Conservation (phyloP, 2,113 vertebrate genomes). For the Ctenodactylus gundi region DNA sequence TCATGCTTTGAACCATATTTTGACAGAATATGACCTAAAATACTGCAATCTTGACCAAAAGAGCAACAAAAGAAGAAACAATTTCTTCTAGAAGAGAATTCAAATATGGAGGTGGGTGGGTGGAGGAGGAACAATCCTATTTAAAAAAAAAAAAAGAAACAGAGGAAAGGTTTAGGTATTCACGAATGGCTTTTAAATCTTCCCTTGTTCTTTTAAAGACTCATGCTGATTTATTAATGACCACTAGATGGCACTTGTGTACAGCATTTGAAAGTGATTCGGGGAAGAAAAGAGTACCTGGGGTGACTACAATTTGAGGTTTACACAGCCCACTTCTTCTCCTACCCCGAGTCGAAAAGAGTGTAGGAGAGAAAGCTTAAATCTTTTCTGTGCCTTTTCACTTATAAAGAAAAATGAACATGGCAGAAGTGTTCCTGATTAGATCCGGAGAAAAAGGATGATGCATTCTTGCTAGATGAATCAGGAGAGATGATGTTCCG, state of each 20-base stretch:
- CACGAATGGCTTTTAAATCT: not conserved
- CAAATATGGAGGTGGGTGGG: no score
- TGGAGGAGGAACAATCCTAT: not conserved
- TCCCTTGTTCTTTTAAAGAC: not conserved
- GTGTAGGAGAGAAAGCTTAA: conserved; percentile 60
- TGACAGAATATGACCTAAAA: conserved; percentile 22
- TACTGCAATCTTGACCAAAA: conserved; percentile 26
- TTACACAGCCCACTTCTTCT: conserved; percentile 37
- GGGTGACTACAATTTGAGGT: conserved; percentile 50
- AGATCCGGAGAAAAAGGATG: conserved; percentile 84
- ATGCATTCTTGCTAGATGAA: conserved; percentile 83
- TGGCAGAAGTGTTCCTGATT: conserved; percentile 84
- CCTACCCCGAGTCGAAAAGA: conserved; percentile 33
- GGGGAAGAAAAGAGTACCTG: not conserved
- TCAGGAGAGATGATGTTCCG: conserved; percentile 82
- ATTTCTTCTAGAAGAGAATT: conserved; percentile 19
- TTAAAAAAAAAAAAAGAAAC: conserved; percentile 40
- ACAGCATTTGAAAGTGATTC: conserved; percentile 73
- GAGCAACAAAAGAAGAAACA: conserved; percentile 40
- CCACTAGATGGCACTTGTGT: conserved; percentile 87
- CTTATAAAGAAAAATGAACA: conserved; percentile 86
- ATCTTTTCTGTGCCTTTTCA: conserved; percentile 77
- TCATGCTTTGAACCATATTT: conserved; percentile 8
- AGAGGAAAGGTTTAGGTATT: not conserved
- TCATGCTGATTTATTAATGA: conserved; percentile 51